Evolutionary conservation across 2,888 invertebrate species (phyloP).

Genomic region (Oligia strigilis): DNA sequence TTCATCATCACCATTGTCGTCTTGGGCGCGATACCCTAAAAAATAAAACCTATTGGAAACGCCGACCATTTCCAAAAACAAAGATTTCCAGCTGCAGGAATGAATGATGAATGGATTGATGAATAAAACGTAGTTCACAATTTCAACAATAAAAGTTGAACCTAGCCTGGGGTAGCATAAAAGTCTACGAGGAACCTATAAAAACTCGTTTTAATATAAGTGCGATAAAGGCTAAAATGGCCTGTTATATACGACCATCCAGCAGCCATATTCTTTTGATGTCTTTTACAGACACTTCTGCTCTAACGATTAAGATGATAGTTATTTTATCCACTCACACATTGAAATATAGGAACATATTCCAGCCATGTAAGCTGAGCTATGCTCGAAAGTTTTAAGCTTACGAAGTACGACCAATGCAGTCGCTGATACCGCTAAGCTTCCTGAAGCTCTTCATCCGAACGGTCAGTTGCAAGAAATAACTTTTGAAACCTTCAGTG

Average conservation of each 20-base stretch:
- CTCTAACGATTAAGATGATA: slow-evolving; percentile 53
- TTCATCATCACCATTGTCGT: too few relatives aligned
- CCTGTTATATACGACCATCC: not conserved
- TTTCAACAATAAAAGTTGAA: slow-evolving; percentile 3
- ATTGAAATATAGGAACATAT: slow-evolving; percentile 14
- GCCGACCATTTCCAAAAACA: not conserved
- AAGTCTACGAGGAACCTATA: not conserved
- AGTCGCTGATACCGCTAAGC: slow-evolving; percentile 23
- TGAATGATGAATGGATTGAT: not conserved
- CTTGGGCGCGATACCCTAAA: not conserved
- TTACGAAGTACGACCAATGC: slow-evolving; percentile 5
- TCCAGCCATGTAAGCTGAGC: not conserved
- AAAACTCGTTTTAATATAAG: slow-evolving; percentile 2
- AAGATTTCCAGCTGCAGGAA: too few relatives aligned
- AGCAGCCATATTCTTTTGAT: slow-evolving; percentile 47
- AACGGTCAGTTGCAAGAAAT: not conserved
- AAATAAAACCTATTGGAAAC: not conserved
- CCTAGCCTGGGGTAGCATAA: not conserved
- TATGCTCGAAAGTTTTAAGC: slow-evolving; percentile 35
- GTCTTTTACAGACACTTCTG: slow-evolving; percentile 66
- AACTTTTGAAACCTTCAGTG: not conserved
- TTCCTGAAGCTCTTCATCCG: slow-evolving; percentile 5
- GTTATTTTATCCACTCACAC: slow-evolving; percentile 32
- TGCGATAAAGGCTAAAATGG: slow-evolving; percentile 10
- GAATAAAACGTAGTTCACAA: not conserved